Conservation (phyloP, 1,140 invertebrate species). For the Eriocheir sinensis region DNA sequence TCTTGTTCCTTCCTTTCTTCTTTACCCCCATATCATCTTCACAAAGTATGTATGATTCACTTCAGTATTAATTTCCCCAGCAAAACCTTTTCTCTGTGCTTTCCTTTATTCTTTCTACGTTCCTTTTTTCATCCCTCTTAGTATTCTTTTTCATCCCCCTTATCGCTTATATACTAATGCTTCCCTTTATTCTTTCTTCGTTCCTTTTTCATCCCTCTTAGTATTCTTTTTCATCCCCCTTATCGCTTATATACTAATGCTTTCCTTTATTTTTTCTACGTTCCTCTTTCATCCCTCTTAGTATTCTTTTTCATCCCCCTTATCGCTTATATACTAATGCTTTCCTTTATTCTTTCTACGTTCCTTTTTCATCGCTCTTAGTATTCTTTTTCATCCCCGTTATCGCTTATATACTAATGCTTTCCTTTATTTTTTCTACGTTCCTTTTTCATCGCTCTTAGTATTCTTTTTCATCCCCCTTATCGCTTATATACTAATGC, state of each 20-base stretch:
- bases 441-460: neutral
- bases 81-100: neutral
- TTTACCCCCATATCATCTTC: neutral
- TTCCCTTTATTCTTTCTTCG: neutral
- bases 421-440: too few species aligned
- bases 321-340: too few species aligned
- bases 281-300: neutral
- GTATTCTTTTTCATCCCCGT: neutral
- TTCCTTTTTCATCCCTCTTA: neutral
- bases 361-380: neutral
- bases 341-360: too few species aligned
- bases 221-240: neutral
- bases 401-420: too few species aligned
- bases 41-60: neutral
- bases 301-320: neutral
- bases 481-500: too few species aligned
- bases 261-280: too few species aligned
- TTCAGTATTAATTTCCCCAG: neutral
- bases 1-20: conserved; percentile 10
- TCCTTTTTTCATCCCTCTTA: neutral
- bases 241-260: too few species aligned
- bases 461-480: neutral
- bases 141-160: neutral
- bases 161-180: neutral
- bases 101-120: neutral